phyloP scores from a whole-genome alignment of 2,888 invertebrate genomes.

The Gari tellinella region DNA sequence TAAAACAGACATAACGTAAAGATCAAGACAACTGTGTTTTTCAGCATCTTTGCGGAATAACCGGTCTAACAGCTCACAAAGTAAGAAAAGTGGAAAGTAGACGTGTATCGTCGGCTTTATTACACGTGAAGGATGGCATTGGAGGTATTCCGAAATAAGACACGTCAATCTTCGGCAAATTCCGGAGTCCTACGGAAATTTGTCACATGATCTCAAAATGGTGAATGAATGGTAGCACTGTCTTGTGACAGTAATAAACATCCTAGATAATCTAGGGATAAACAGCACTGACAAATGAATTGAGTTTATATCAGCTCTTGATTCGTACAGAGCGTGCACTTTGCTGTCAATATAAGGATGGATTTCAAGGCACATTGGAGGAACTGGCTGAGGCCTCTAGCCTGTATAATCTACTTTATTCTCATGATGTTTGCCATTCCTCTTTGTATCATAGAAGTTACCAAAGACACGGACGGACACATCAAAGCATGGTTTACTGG shows the following conservation, averaged over 20 bases:
- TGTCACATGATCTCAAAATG: conserved; percentile 68
- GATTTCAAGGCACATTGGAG: conserved; percentile 87
- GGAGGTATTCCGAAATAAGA: background rate
- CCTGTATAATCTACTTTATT: conserved; percentile 91
- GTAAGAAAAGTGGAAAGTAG: no score
- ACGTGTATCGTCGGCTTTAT: no score
- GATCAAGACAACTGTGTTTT: no score
- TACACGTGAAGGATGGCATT: no score
- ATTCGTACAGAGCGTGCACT: no score
- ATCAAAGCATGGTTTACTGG: conserved; percentile 93
- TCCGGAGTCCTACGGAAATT: background rate
- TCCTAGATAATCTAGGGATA: no score
- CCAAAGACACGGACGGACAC: conserved; percentile 90
- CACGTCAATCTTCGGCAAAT: background rate
- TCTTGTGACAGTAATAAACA: background rate
- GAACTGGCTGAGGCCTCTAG: conserved; percentile 94
- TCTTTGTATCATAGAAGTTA: conserved; percentile 91
- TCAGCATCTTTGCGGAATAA: no score
- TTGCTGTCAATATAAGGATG: conserved; percentile 49
- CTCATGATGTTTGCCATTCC: conserved; percentile 94
- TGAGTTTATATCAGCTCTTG: background rate
- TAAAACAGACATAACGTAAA: no score
- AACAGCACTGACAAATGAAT: background rate
- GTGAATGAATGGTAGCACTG: conserved; percentile 25
- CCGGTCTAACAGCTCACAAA: no score